A percentile compares a stretch with the other conserved stretches of the same genome.
Conservation (phyloP, 2,797 vertebrate genomes). For the Alectoris magna region DNA sequence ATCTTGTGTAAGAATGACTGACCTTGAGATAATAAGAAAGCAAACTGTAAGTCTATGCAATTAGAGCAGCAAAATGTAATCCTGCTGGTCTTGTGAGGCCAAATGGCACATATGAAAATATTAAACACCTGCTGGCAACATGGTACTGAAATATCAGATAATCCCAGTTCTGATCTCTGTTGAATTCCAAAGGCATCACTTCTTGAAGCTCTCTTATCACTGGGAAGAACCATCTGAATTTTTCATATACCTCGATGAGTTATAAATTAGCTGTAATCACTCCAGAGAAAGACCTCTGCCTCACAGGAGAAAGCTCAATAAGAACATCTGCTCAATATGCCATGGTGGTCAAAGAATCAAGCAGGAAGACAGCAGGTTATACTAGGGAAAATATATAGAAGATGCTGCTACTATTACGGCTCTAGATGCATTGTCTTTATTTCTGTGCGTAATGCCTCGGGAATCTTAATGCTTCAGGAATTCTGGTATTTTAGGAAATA, state of each 20-base stretch:
- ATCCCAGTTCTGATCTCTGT: slow-evolving; percentile 37
- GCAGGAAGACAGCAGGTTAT: neutral
- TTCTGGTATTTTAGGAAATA: neutral
- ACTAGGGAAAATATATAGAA: neutral
- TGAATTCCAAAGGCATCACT: slow-evolving; percentile 45
- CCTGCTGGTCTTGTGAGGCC: slow-evolving; percentile 3
- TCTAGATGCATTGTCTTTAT: neutral
- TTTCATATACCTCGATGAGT: slow-evolving; percentile 43
- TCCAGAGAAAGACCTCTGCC: neutral
- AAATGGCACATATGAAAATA: slow-evolving; percentile 28
- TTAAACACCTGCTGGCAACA: slow-evolving; percentile 23
- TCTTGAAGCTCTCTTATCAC: slow-evolving; percentile 7
- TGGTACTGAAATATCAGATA: slow-evolving; percentile 47
- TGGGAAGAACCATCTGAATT: slow-evolving; percentile 33
- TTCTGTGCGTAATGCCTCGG: neutral
- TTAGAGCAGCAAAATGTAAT: slow-evolving; percentile 10
- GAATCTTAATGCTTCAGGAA: neutral
- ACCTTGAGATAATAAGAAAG: slow-evolving; percentile 47
- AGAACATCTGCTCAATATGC: slow-evolving; percentile 32
- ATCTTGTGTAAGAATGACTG: neutral
- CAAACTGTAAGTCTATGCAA: neutral
- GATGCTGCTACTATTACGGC: neutral
- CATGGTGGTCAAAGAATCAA: slow-evolving; percentile 17
- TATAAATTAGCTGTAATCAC: slow-evolving; percentile 44
- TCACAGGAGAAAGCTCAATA: slow-evolving; percentile 7